Evolutionary conservation across 2,797 vertebrate species (phyloP).

Genomic region (Catharus ustulatus): DNA sequence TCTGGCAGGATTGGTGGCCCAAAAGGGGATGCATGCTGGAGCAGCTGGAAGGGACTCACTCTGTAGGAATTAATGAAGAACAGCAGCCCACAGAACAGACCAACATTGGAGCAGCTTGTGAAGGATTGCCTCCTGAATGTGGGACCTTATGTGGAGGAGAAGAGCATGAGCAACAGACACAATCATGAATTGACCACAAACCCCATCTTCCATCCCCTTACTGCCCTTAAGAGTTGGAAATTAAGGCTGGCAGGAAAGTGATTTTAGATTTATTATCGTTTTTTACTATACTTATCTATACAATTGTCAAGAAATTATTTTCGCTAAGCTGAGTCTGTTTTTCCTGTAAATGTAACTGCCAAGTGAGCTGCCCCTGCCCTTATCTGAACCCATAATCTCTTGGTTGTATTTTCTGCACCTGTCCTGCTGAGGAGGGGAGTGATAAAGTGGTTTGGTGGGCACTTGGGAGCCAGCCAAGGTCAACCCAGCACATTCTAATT

Average conservation of each 20-base stretch:
- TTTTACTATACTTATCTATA: not conserved
- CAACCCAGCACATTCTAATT: not conserved
- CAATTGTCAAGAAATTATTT: not conserved
- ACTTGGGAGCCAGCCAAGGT: not conserved
- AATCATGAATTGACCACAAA: not conserved
- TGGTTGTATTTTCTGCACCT: not conserved
- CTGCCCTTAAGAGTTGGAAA: not conserved
- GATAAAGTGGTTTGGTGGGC: not conserved
- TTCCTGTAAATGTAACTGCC: not conserved
- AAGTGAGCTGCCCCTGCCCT: not conserved
- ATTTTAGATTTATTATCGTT: not conserved
- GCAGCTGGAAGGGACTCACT: too few species aligned
- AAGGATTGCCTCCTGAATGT: not conserved
- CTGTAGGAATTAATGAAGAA: not conserved
- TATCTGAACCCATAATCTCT: not conserved
- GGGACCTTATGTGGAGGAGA: rapidly evolving
- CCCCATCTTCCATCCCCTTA: rapidly evolving
- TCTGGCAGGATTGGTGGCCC: not conserved
- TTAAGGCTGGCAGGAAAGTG: not conserved
- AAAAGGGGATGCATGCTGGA: not conserved
- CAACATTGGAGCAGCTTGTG: not conserved
- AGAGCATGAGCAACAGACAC: not conserved
- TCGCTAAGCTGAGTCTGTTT: not conserved
- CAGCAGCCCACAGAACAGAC: not conserved
- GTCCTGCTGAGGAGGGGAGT: not conserved